phyloP scores from a whole-genome alignment of 1,140 invertebrate genomes.

The Lepidurus apus region DNA sequence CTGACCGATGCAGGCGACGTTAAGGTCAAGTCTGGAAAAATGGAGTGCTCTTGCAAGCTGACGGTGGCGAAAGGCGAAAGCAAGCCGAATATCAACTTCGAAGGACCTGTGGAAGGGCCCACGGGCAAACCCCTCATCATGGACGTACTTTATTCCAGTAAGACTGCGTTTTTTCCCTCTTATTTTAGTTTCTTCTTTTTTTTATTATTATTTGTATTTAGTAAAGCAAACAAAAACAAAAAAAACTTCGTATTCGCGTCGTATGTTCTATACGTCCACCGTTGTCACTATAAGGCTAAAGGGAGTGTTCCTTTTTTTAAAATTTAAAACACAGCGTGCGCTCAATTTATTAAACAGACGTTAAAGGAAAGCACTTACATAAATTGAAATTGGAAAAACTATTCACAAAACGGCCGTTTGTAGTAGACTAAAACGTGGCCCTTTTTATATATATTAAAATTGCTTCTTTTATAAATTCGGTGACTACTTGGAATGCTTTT shows the following conservation, averaged over 20 bases:
- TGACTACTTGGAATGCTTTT: background rate
- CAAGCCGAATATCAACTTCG: conserved; percentile 70
- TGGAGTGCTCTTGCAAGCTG: conserved; percentile 71
- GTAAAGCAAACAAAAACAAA: no score
- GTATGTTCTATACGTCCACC: no score
- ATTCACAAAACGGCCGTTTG: background rate
- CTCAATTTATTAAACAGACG: background rate
- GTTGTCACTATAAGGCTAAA: no score
- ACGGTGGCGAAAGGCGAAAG: conserved; percentile 78
- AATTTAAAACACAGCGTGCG: background rate
- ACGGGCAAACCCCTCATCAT: conserved; percentile 70
- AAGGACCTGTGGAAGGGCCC: conserved; percentile 73
- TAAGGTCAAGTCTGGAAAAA: conserved; percentile 71
- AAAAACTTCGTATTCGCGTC: no score
- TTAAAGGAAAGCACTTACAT: background rate
- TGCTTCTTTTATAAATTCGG: background rate
- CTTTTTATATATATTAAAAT: background rate
- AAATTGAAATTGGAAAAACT: background rate
- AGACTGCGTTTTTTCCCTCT: conserved; percentile 34
- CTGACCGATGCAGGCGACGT: conserved; percentile 80
- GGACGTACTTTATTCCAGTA: conserved; percentile 88
- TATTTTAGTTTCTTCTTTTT: background rate
- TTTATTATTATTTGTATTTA: no score
- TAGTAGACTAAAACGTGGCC: background rate
- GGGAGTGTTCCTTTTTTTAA: background rate